Percentiles rank a stretch among this genome's conserved stretches.
These are phyloP conservation scores for Drosophila ficusphila DNA, from an alignment of 1,140 invertebrate genomes.

Conservation along the genomic window DNA sequence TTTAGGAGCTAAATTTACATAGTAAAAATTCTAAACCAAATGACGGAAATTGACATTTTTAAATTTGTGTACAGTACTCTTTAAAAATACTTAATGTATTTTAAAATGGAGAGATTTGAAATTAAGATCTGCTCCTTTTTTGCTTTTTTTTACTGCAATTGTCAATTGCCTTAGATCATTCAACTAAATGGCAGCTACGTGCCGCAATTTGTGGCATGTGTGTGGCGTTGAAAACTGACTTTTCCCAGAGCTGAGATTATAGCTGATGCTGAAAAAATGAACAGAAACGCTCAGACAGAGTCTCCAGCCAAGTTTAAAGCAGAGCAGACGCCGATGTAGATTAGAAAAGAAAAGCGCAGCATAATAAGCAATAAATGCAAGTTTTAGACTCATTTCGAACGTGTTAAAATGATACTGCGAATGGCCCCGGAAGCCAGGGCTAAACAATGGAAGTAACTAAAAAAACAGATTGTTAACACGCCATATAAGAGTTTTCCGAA, in stretches of 20 bases:
- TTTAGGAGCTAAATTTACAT: too few relatives aligned
- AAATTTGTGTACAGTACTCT: too few relatives aligned
- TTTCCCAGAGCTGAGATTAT: conserved; percentile 16
- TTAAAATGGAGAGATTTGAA: too few relatives aligned
- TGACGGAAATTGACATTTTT: too few relatives aligned
- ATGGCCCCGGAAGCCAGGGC: conserved; percentile 35
- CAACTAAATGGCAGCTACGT: conserved; percentile 64
- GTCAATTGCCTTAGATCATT: conserved; percentile 57
- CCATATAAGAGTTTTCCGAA: conserved; percentile 2
- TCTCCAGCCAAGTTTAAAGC: neutral
- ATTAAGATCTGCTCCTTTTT: neutral
- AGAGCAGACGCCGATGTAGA: conserved; percentile 39
- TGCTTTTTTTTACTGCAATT: conserved; percentile 17
- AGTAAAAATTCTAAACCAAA: too few relatives aligned
- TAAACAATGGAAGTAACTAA: conserved; percentile 31
- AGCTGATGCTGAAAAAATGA: conserved; percentile 5
- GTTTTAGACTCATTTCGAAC: conserved; percentile 37
- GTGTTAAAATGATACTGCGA: conserved; percentile 47
- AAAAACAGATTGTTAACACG: conserved; percentile 11
- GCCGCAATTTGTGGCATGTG: conserved; percentile 52
- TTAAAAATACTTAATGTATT: too few relatives aligned
- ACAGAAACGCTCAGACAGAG: neutral
- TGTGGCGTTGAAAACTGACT: conserved; percentile 9
- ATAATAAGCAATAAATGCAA: conserved; percentile 59
- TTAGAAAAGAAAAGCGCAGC: conserved; percentile 56